These are phyloP conservation scores for Ameiurus melas DNA, from an alignment of 2,113 vertebrate genomes.

Conservation along the genomic window DNA sequence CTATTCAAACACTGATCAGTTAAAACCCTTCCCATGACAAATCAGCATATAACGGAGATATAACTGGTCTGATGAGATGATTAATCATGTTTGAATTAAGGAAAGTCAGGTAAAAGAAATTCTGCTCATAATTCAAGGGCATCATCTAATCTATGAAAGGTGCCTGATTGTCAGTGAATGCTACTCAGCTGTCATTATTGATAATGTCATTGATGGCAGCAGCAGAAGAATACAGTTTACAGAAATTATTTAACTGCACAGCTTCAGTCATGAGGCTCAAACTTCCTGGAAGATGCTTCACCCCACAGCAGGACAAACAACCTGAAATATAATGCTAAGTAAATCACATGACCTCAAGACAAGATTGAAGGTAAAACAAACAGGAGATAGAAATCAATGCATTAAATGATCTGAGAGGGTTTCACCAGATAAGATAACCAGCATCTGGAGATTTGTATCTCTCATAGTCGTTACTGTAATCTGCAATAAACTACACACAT, in stretches of 20 bases:
- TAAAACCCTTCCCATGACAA: not conserved
- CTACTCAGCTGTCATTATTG: not conserved
- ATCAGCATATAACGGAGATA: not conserved
- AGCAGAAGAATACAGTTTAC: not conserved
- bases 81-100: not conserved
- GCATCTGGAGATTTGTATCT: not conserved
- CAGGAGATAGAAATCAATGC: not conserved
- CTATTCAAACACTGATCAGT: not conserved
- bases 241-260: not conserved
- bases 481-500: not conserved
- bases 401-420: not conserved
- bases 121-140: not conserved
- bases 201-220: not conserved
- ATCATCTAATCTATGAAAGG: not conserved
- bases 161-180: not conserved
- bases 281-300: not conserved
- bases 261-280: not conserved
- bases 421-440: not conserved
- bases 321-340: not conserved
- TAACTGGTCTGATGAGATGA: not conserved
- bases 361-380: constrained; percentile 4
- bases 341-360: not conserved
- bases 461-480: not conserved
- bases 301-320: not conserved
- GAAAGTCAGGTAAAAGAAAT: not conserved